Conservation (phyloP, 2,888 invertebrate genomes). For the Muscina levida region DNA sequence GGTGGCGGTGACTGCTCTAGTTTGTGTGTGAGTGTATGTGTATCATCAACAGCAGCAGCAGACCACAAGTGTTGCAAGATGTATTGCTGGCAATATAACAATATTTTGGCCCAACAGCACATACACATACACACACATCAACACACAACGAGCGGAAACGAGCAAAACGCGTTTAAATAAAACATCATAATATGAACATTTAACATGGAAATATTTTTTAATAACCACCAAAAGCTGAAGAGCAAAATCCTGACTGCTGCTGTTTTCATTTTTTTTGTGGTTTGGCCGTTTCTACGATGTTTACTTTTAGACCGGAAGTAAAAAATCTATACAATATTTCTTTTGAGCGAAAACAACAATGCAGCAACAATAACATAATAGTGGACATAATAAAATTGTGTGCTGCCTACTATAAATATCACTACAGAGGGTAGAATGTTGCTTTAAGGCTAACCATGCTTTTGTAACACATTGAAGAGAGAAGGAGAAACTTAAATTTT, state of each 20-base stretch:
- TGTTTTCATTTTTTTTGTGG: slow-evolving; percentile 14
- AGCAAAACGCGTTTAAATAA: slow-evolving; percentile 28
- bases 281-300: too few relatives aligned
- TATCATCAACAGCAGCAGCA: neutral
- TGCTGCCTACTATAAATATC: neutral
- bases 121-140: neutral
- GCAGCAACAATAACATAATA: slow-evolving; percentile 20
- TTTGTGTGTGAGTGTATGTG: neutral
- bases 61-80: slow-evolving; percentile 48
- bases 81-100: slow-evolving; percentile 46
- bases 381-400: slow-evolving; percentile 25
- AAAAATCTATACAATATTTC: slow-evolving; percentile 19
- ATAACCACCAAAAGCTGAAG: slow-evolving; percentile 21
- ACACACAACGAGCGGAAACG: neutral
- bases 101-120: slow-evolving; percentile 22
- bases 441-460: too few relatives aligned
- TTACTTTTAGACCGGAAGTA: slow-evolving; percentile 25
- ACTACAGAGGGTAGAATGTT: too few relatives aligned
- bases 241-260: slow-evolving; percentile 13
- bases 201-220: slow-evolving; percentile 47
- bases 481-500: too few relatives aligned
- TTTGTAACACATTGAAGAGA: too few relatives aligned
- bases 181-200: slow-evolving; percentile 34
- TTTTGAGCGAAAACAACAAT: neutral
- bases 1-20: slow-evolving; percentile 1